Conservation (phyloP, 1,140 invertebrate species). For the Diprion similis region DNA sequence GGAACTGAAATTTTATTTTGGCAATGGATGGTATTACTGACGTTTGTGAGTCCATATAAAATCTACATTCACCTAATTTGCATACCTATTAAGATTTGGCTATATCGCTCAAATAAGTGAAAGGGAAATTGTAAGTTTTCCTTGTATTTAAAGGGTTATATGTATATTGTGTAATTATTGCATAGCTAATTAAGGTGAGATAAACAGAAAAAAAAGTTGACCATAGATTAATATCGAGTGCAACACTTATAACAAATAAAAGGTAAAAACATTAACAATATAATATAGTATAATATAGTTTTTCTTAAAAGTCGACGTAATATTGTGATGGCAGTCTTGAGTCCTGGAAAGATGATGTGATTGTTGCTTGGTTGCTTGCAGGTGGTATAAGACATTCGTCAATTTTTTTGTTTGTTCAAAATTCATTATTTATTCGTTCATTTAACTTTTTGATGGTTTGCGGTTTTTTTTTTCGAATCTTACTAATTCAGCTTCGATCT, state of each 20-base stretch:
- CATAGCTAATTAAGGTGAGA: too few species aligned
- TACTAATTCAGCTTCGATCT: slow-evolving; percentile 27
- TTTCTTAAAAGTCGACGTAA: slow-evolving; percentile 21
- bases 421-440: slow-evolving; percentile 16
- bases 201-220: too few species aligned
- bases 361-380: slow-evolving; percentile 48
- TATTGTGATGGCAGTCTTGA: slow-evolving; percentile 58
- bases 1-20: too few species aligned
- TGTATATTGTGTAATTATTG: too few species aligned
- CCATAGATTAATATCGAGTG: slow-evolving; percentile 38
- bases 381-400: slow-evolving; percentile 29
- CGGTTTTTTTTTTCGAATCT: slow-evolving; percentile 29
- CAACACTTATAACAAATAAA: slow-evolving; percentile 58
- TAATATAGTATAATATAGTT: slow-evolving; percentile 37
- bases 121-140: too few species aligned
- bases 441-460: slow-evolving; percentile 16
- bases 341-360: slow-evolving; percentile 58
- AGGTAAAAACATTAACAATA: slow-evolving; percentile 60
- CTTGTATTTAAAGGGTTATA: too few species aligned
- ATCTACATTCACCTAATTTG: too few species aligned
- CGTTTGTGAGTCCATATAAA: too few species aligned
- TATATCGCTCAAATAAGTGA: too few species aligned
- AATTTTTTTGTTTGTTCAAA: slow-evolving; percentile 27
- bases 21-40: too few species aligned
- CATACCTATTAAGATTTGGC: too few species aligned